Base-by-base conservation (phyloP, 2,797 vertebrate species). In the Epinephelus malabaricus region DNA sequence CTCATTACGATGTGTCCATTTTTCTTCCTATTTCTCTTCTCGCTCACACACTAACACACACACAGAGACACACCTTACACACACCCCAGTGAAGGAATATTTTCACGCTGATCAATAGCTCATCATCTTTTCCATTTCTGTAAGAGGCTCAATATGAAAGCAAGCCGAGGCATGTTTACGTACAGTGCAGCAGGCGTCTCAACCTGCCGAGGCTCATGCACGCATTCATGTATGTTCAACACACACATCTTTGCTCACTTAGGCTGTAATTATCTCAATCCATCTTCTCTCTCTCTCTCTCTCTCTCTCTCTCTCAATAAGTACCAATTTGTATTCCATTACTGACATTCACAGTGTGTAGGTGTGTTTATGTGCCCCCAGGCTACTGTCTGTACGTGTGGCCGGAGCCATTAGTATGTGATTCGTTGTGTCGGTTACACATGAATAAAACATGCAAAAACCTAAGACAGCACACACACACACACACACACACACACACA, bases 361-460 rank as follows among this genome's bases (percentile, higher is more conserved):
- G 73, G 67, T 79, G 69, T 86, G 69, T 86, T 47, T 82, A n/a
- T 62, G 56, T 68, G 69, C 53, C 87, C 5, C n/a, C 2, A 1
- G 86, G 87, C 82, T 71, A 17, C 82, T 70, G 47, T 81, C 68
- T 82, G 70, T 77, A 71, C 76, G 81, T 88, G 85, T 86, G 82
- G 82, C 76, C 27, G 1, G 17, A 84, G 75, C 66, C 60, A 79
- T 92, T 90, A 87, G 79, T 61, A 73, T 84, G 76, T 58, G 76
- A 89, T 76, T 84, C 61, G n/a, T 49, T 54, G 71, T 77, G 70
- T 75, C 84, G 78, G 27, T 81, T 46, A 54, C 47, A 65, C 79
- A 92, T 92, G 83, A 93, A 90, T 91, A 87, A 91, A 87, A 86
- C 77, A 89, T 91, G 69, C n/a, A 49, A 63, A 80, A 70, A 63